Conservation (phyloP, 2,888 invertebrate species). For the Xestia c-nigrum region DNA sequence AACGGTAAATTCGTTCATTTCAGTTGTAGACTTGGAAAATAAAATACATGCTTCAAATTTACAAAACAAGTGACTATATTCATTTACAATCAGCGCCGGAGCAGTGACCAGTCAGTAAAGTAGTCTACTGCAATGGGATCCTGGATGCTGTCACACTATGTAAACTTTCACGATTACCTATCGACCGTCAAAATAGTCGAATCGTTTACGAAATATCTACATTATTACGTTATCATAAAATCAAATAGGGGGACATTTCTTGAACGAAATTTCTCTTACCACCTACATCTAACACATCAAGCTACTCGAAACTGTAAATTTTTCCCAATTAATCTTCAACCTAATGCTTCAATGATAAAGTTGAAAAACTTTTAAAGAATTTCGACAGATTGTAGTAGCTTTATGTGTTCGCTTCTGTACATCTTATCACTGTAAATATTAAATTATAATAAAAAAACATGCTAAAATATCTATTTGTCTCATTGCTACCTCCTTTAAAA, state of each 20-base stretch:
- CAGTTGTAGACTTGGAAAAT: constrained; percentile 91
- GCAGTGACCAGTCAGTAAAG: background rate
- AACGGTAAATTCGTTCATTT: constrained; percentile 98
- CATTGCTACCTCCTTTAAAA: constrained; percentile 6
- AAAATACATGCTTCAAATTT: background rate
- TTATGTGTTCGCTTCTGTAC: no score
- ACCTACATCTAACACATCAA: no score
- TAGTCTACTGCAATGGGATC: background rate
- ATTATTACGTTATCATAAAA: background rate
- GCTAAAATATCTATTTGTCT: background rate
- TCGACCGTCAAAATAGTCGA: background rate
- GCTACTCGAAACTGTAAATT: no score
- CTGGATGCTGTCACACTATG: background rate
- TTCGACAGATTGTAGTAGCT: no score
- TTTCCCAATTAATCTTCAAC: no score
- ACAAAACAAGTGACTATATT: background rate
- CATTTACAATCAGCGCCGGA: background rate
- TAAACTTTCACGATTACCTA: background rate
- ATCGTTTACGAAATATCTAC: no score
- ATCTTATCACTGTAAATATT: background rate
- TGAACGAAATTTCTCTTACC: background rate
- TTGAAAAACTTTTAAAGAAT: no score
- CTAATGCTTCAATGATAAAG: no score
- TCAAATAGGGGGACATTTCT: background rate
- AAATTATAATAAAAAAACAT: background rate